Conservation (phyloP, 1,140 invertebrate species). For the Polypedilum pembai region DNA sequence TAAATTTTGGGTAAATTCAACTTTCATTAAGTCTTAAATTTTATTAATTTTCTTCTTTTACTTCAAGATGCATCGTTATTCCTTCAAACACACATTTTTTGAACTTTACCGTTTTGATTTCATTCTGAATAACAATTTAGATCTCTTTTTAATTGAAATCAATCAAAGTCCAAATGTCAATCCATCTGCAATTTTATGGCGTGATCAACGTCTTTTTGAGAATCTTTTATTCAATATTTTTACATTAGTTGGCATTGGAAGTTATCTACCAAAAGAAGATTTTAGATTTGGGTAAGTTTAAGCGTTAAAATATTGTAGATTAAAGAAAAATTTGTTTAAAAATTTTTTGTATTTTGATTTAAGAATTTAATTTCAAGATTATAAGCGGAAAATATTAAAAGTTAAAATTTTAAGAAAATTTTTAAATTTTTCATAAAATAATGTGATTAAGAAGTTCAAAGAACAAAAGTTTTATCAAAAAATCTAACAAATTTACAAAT, state of each 20-base stretch:
- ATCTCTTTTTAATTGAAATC: background rate
- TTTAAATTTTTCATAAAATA: too few relatives aligned
- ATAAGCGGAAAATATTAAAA: too few relatives aligned
- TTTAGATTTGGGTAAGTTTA: background rate
- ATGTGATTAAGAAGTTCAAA: too few relatives aligned
- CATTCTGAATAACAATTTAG: background rate
- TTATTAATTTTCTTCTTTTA: background rate
- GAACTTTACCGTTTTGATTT: conserved; percentile 19
- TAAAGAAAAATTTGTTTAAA: too few relatives aligned
- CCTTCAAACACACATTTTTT: conserved; percentile 1
- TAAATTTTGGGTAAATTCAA: background rate
- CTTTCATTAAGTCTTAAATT: too few relatives aligned
- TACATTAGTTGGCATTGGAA: background rate
- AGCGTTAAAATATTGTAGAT: too few relatives aligned
- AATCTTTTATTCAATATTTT: background rate
- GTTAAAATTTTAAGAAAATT: too few relatives aligned
- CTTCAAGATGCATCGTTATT: background rate
- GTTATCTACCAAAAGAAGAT: background rate
- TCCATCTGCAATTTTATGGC: background rate
- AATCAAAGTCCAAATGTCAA: conserved; percentile 11
- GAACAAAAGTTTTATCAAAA: too few relatives aligned
- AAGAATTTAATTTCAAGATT: too few relatives aligned
- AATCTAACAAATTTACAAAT: too few relatives aligned
- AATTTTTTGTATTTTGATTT: too few relatives aligned
- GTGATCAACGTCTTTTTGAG: background rate